Conservation (phyloP, 92 coral and sea anemone species). For the Paragorgia papillata region DNA sequence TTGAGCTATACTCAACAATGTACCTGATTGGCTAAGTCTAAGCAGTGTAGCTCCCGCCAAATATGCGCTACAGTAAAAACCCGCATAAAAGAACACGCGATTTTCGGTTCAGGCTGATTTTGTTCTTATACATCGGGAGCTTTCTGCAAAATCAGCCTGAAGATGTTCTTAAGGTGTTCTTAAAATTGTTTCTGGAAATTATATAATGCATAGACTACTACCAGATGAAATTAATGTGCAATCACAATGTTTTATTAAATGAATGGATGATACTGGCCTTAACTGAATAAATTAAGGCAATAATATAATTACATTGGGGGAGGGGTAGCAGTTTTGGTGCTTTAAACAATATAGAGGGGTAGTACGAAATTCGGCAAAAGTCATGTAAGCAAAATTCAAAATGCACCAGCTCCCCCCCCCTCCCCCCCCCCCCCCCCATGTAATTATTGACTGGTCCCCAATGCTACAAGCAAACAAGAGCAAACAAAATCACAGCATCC, state of each 20-base stretch:
- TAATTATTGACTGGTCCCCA: slow-evolving; percentile 11
- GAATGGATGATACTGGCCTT: neutral
- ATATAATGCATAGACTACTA: slow-evolving; percentile 29
- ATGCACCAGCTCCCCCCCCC: no score
- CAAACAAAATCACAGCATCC: slow-evolving; percentile 13
- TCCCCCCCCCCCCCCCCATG: neutral
- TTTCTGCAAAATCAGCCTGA: no score
- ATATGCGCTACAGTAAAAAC: no score
- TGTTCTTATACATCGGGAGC: no score
- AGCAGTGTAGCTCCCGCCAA: no score
- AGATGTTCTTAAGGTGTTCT: no score
- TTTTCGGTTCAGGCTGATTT: no score
- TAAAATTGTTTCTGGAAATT: slow-evolving; percentile 18
- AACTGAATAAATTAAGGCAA: slow-evolving; percentile 13
- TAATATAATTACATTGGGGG: slow-evolving; percentile 26
- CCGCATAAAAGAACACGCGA: no score
- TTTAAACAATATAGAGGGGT: slow-evolving; percentile 38
- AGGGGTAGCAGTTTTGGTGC: slow-evolving; percentile 42
- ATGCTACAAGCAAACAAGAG: slow-evolving; percentile 26
- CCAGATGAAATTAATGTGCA: neutral
- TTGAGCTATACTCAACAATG: no score
- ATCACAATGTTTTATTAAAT: slow-evolving; percentile 11
- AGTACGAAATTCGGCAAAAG: slow-evolving; percentile 9
- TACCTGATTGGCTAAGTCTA: no score
- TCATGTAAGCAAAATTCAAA: slow-evolving; percentile 12